Base-by-base conservation (phyloP, 30 jellyfish, hydroid and myxozoan species). In the Rhopilema esculentum region DNA sequence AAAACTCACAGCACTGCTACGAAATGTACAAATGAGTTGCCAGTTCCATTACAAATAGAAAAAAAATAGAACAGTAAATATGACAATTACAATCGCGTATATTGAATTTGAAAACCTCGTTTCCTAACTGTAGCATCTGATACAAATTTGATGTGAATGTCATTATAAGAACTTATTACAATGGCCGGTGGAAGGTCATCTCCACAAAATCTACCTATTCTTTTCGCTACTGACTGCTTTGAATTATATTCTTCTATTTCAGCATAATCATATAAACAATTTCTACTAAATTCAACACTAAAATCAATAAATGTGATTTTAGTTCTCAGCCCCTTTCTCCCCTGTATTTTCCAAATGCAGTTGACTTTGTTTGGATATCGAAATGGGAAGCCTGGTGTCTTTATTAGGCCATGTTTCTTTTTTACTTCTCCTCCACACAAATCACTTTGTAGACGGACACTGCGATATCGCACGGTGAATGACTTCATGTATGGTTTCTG, bases 191-290 rank as follows among this genome's bases (percentile, higher is more conserved):
- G 98, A 30, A 30, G 75, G 26, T 73, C 61, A 49, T 75, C 29
- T 30, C 98, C 98, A 65, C 98, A 93, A 65, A 93, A 93, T 24
- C 94, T 64, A 18, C 98, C 98, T 19, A 93, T 79, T 52, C 78
- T 66, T 66, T 93, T 93, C 15, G 80, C 83, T 22, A 89, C 92
- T 0, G 80, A 64, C 52, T 88, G 86, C 20, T 69, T 66, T 12
- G 52, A 16, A 22, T 52, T 83, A 30, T 75, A 85, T 67, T 93
- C 97, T 68, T 88, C 98, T 1, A 93, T 70, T 64, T 83, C 94
- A 21, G 89, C 28, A 74, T 72, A 93, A 79, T 93, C 98, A 79
- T 64, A 93, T 28, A 66, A 91, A 82, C 98, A 93, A 7, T 53
- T 27, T 49, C 82, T 62, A 33, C 87, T 94, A 25, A 66, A 82